phyloP scores from a whole-genome alignment of 2,113 vertebrate species.

The Cepphus grylle region DNA sequence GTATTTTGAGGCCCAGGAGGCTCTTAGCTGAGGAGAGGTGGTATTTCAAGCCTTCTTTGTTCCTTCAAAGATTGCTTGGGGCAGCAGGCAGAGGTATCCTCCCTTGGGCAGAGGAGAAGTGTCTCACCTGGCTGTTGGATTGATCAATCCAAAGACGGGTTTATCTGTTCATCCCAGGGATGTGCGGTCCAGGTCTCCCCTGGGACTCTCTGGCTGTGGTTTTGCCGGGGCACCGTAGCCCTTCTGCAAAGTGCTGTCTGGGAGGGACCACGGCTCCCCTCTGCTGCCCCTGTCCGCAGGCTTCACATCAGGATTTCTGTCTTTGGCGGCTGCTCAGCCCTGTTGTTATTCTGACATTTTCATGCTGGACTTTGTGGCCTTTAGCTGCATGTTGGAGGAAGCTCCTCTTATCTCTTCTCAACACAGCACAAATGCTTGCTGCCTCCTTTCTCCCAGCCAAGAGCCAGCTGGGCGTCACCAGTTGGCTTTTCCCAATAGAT shows the following conservation, averaged over 20 bases:
- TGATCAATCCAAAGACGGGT: background rate
- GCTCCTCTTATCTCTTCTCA: background rate
- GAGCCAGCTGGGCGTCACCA: background rate
- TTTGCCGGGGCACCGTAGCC: background rate
- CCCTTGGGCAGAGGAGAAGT: background rate
- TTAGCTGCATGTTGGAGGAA: background rate
- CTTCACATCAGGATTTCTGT: background rate
- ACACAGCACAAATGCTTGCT: background rate
- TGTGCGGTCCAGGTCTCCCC: rapidly evolving
- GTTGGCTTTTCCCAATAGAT: background rate
- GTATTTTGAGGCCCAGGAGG: background rate
- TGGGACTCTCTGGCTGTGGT: background rate
- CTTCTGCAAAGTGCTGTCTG: background rate
- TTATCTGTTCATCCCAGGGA: background rate
- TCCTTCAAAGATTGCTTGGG: background rate
- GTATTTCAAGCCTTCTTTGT: background rate
- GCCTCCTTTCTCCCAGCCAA: background rate
- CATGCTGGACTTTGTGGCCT: background rate
- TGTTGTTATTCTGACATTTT: background rate
- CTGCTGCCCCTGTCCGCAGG: background rate
- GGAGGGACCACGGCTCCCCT: rapidly evolving
- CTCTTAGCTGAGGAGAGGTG: background rate
- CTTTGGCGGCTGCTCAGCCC: background rate
- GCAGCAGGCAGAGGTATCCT: background rate
- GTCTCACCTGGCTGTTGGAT: background rate